Percentiles rank a stretch among this genome's conserved stretches.
Evolutionary conservation across 2,113 vertebrate genomes (phyloP).

Genomic region (Ranitomeya imitator): DNA sequence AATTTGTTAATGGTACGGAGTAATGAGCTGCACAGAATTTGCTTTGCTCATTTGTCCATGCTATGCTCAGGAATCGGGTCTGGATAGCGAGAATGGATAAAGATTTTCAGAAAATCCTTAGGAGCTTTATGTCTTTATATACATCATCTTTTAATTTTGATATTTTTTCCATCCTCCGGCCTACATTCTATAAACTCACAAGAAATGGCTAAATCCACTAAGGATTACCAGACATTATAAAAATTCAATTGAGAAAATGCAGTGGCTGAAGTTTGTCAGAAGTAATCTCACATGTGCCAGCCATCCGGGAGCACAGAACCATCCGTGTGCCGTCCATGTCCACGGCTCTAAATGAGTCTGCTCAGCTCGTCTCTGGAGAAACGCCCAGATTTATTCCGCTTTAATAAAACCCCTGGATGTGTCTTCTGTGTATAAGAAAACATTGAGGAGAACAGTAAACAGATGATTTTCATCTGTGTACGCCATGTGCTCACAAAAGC

Average conservation of each 20-base stretch:
- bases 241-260: slow-evolving; percentile 23
- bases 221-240: slow-evolving; percentile 35
- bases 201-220: slow-evolving; percentile 35
- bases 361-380: slow-evolving; percentile 63
- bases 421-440: slow-evolving; percentile 67
- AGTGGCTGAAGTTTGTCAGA: slow-evolving; percentile 29
- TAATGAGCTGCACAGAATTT: too few species aligned
- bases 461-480: slow-evolving; percentile 68
- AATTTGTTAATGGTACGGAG: too few species aligned
- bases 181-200: neutral
- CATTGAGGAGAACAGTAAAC: slow-evolving; percentile 69
- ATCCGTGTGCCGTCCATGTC: slow-evolving; percentile 57
- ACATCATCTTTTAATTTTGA: neutral
- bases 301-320: slow-evolving; percentile 20
- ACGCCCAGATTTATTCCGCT: slow-evolving; percentile 67
- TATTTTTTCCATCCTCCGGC: neutral
- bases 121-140: neutral
- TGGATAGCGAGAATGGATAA: neutral
- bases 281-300: slow-evolving; percentile 39
- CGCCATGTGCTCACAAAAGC: slow-evolving; percentile 65
- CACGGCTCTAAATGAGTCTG: slow-evolving; percentile 63
- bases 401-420: slow-evolving; percentile 70
- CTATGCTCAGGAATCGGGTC: neutral
- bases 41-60: neutral
- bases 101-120: neutral